Percentiles rank a stretch among this genome's conserved stretches.
Evolutionary conservation across 2,113 vertebrate genomes (phyloP).

Genomic region (Phodopus roborovskii): DNA sequence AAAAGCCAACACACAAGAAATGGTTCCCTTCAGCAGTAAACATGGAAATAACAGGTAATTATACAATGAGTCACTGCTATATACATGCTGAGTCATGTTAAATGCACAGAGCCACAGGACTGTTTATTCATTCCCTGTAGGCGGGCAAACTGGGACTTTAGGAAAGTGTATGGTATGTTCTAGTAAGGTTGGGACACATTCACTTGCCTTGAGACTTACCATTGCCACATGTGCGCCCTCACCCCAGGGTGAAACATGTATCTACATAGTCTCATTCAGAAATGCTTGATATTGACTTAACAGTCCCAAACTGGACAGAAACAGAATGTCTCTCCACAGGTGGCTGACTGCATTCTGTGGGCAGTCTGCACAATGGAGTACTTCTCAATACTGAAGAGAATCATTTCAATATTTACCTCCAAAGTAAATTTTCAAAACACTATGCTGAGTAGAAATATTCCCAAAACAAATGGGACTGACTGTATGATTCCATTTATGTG

Average conservation of each 20-base stretch:
- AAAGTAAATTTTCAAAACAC: background rate
- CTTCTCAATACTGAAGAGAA: background rate
- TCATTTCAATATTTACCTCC: background rate
- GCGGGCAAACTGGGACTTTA: background rate
- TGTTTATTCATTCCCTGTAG: background rate
- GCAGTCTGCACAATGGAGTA: background rate
- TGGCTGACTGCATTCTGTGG: background rate
- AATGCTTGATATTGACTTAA: background rate
- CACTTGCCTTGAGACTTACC: background rate
- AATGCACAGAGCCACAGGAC: background rate
- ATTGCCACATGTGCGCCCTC: background rate
- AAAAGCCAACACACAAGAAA: background rate
- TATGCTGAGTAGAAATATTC: background rate
- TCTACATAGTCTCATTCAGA: background rate
- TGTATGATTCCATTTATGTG: background rate
- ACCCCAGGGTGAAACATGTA: background rate
- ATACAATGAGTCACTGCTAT: background rate
- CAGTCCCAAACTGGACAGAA: background rate
- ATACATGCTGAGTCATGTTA: background rate
- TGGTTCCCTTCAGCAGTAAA: background rate
- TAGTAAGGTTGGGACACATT: background rate
- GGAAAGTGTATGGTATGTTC: background rate
- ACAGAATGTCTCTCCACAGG: background rate
- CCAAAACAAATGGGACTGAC: background rate
- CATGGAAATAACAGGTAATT: conserved; percentile 8